Percentiles rank a stretch among this genome's conserved stretches.
These are phyloP conservation scores for Phodopus roborovskii DNA, from an alignment of 2,113 vertebrate genomes.

Conservation along the genomic window DNA sequence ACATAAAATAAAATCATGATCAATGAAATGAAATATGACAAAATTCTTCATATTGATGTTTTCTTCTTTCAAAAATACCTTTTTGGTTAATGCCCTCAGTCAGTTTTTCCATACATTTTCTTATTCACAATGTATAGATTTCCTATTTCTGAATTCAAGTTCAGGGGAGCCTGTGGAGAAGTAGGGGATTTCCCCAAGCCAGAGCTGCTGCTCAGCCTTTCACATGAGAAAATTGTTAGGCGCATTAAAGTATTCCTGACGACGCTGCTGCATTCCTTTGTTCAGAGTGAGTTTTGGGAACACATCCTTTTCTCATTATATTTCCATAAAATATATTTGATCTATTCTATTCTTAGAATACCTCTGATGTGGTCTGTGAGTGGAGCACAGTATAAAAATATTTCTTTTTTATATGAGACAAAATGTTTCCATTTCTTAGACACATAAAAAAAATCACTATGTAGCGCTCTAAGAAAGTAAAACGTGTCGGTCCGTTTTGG, in stretches of 20 bases:
- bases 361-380: constrained; percentile 94
- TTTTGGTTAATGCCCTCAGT: constrained; percentile 86
- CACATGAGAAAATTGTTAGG: constrained; percentile 96
- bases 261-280: constrained; percentile 92
- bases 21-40: constrained; percentile 90
- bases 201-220: constrained; percentile 90
- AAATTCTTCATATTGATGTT: constrained; percentile 88
- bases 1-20: constrained; percentile 88
- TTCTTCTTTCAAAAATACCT: constrained; percentile 86
- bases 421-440: constrained; percentile 93
- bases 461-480: constrained; percentile 87
- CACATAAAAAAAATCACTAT: constrained; percentile 85
- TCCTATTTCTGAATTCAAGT: constrained; percentile 89
- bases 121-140: constrained; percentile 87
- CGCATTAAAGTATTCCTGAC: constrained; percentile 91
- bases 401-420: constrained; percentile 89
- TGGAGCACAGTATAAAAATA: constrained; percentile 91
- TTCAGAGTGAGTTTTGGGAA: constrained; percentile 94
- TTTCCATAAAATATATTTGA: constrained; percentile 96
- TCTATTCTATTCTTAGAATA: constrained; percentile 97
- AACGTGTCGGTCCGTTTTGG: constrained; percentile 83
- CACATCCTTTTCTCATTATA: constrained; percentile 99
- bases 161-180: constrained; percentile 88
- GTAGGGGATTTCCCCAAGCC: constrained; percentile 88
- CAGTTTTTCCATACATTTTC: constrained; percentile 87